A percentile compares a stretch with the other conserved stretches of the same genome.
Conservation (phyloP, 2,888 invertebrate species). For the Hydrotaea diabolus region DNA sequence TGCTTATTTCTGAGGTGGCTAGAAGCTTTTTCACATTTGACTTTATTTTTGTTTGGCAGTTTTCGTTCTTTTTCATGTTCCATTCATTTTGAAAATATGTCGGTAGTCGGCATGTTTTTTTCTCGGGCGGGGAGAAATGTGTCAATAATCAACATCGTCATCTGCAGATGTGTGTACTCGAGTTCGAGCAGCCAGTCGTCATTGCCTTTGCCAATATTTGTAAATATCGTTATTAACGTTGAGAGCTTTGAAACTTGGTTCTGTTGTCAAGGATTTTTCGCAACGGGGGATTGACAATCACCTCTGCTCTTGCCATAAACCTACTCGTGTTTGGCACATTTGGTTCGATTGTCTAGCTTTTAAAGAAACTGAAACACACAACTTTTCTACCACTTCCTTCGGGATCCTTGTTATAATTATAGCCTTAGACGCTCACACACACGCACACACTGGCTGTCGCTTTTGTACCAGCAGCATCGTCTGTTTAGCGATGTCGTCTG, state of each 20-base stretch:
- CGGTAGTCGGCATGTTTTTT: no score
- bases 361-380: neutral
- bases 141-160: neutral
- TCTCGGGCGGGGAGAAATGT: neutral
- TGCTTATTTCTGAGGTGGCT: no score
- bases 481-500: neutral
- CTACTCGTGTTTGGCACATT: neutral
- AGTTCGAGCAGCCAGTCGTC: neutral
- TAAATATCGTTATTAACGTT: constrained; percentile 3
- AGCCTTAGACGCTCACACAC: neutral
- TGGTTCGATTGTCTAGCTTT: neutral
- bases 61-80: neutral
- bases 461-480: neutral
- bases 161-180: neutral
- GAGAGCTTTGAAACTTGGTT: neutral
- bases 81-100: neutral
- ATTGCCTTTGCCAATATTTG: no score
- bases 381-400: neutral
- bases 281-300: neutral
- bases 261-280: neutral
- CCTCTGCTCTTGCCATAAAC: neutral
- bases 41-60: neutral
- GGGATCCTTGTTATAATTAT: neutral
- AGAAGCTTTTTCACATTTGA: neutral
- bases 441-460: no score